phyloP scores from a whole-genome alignment of 2,888 invertebrate species.

The Tuta absoluta region DNA sequence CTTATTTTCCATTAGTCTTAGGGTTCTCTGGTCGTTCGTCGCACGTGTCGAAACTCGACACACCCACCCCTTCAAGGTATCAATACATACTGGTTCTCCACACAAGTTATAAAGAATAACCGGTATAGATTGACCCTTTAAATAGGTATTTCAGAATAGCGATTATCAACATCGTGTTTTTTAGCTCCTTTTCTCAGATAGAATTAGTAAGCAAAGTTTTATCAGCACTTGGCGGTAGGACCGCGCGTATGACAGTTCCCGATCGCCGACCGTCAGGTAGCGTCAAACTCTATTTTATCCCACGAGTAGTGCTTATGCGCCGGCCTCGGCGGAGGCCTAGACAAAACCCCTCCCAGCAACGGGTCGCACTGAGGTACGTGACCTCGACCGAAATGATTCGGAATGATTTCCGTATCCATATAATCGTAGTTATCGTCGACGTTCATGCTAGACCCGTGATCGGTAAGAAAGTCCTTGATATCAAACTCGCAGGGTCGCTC shows the following conservation, averaged over 20 bases:
- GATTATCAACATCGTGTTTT: neutral
- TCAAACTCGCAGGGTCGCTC: constrained; percentile 73
- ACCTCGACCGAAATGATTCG: constrained; percentile 73
- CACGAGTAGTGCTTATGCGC: constrained; percentile 85
- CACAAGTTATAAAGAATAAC: too few species aligned
- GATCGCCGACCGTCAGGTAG: constrained; percentile 68
- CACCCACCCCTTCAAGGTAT: too few species aligned
- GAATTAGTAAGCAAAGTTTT: constrained; percentile 26
- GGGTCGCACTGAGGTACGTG: constrained; percentile 85
- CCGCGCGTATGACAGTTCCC: constrained; percentile 1
- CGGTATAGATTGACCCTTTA: too few species aligned
- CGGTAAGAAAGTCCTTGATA: constrained; percentile 83
- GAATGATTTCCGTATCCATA: constrained; percentile 71
- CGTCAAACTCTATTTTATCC: constrained; percentile 89
- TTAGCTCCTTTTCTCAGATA: neutral
- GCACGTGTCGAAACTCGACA: too few species aligned
- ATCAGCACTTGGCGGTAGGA: constrained; percentile 42
- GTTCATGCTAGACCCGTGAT: constrained; percentile 81
- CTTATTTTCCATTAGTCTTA: neutral
- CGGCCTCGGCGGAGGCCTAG: constrained; percentile 83
- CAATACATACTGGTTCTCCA: too few species aligned
- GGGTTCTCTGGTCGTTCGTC: neutral
- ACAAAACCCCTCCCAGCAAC: constrained; percentile 84
- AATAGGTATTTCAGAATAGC: neutral
- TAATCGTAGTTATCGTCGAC: constrained; percentile 77